Conservation (phyloP, 2,113 vertebrate species). For the Sisor rabdophorus region DNA sequence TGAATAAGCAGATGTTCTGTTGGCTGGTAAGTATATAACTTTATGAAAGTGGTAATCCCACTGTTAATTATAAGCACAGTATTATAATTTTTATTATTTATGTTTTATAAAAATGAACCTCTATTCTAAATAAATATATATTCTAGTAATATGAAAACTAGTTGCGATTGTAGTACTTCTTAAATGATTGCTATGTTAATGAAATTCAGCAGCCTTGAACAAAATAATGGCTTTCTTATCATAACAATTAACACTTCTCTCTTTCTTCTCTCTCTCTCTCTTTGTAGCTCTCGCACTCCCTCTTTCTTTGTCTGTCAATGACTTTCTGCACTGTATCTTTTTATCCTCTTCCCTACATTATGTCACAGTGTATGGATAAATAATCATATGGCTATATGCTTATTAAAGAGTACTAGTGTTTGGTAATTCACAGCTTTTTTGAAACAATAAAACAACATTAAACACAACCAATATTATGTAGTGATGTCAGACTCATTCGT, state of each 20-base stretch:
- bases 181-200: not conserved
- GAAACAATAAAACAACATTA: conserved; percentile 3
- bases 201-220: conserved; percentile 10
- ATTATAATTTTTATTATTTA: not conserved
- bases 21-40: too few relatives aligned
- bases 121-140: not conserved
- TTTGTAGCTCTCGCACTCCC: too few relatives aligned
- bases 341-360: not conserved
- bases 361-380: conserved; percentile 47
- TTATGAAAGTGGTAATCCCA: too few relatives aligned
- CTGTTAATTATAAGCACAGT: not conserved
- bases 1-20: not conserved
- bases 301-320: not conserved
- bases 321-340: not conserved
- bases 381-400: conserved; percentile 45
- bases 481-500: conserved; percentile 2
- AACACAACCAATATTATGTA: not conserved
- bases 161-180: not conserved
- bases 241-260: not conserved
- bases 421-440: conserved; percentile 44
- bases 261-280: not conserved
- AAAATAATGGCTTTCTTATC: conserved; percentile 24
- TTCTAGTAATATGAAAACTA: not conserved
- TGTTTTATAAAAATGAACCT: not conserved
- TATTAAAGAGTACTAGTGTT: conserved; percentile 31